Percentiles rank a stretch among this genome's conserved stretches.
Evolutionary conservation across 2,113 vertebrate genomes (phyloP).

Genomic region (Castor canadensis): DNA sequence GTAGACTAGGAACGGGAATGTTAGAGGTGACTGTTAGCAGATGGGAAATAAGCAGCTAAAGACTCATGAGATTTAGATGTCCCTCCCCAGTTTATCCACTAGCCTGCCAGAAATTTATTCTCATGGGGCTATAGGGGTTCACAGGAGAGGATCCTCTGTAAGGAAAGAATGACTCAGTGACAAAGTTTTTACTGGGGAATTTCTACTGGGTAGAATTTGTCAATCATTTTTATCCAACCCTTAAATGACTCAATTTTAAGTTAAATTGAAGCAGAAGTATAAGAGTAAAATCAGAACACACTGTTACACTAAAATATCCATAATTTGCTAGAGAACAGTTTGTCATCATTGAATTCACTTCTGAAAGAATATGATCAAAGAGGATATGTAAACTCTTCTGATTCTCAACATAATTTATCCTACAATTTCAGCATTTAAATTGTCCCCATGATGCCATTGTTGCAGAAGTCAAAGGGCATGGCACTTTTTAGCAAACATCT

Average conservation of each 20-base stretch:
- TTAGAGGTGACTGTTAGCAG: not conserved
- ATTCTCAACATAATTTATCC: not conserved
- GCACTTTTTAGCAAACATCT: not conserved
- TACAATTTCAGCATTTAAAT: not conserved
- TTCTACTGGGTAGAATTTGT: not conserved
- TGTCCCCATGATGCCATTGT: not conserved
- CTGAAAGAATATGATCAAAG: not conserved
- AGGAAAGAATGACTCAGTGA: not conserved
- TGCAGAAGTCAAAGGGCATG: not conserved
- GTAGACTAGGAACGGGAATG: not conserved
- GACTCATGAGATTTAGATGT: not conserved
- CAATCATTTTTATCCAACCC: not conserved
- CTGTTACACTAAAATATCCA: not conserved
- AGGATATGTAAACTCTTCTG: not conserved
- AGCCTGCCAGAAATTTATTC: not conserved
- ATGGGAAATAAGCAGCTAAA: not conserved
- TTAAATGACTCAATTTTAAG: not conserved
- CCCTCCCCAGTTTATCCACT: not conserved
- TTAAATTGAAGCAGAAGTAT: not conserved
- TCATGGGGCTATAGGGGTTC: not conserved
- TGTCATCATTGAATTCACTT: not conserved
- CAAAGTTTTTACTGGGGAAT: not conserved
- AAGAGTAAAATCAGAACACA: not conserved
- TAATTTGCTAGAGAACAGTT: not conserved
- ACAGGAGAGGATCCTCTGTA: not conserved